These are phyloP conservation scores for Leptopilina clavipes DNA, from an alignment of 1,140 invertebrate genomes.

Conservation along the genomic window DNA sequence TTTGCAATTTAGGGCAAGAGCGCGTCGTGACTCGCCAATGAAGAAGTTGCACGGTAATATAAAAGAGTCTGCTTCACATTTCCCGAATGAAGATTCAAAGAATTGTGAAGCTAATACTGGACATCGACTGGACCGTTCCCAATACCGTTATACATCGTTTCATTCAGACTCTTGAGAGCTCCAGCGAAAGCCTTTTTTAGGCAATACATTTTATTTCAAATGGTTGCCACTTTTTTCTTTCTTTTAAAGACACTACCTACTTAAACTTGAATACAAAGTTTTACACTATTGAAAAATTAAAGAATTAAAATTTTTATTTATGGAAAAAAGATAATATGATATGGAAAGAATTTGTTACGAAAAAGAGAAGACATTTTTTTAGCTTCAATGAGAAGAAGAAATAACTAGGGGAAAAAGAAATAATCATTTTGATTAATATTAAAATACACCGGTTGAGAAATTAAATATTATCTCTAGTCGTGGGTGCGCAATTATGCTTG, in stretches of 20 bases:
- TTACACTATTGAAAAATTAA: too few species aligned
- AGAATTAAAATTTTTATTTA: too few species aligned
- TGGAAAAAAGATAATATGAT: too few species aligned
- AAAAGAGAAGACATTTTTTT: too few species aligned
- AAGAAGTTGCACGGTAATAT: neutral
- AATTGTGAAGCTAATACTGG: conserved; percentile 52
- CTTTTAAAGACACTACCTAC: too few species aligned
- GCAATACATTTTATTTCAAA: neutral
- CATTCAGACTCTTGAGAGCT: conserved; percentile 49
- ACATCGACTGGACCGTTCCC: conserved; percentile 64
- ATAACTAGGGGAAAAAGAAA: neutral
- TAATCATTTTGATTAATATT: neutral
- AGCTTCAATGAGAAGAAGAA: too few species aligned
- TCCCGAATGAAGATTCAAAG: conserved; percentile 37
- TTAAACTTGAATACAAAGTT: too few species aligned
- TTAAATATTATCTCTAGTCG: conserved; percentile 4
- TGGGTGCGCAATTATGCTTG: neutral
- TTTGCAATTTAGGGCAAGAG: neutral
- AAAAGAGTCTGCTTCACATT: neutral
- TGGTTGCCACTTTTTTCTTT: neutral
- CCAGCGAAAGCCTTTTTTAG: conserved; percentile 29
- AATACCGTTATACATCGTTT: conserved; percentile 64
- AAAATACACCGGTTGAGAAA: neutral
- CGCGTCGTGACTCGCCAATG: conserved; percentile 3
- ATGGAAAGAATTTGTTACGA: too few species aligned